Conservation (phyloP, 2,888 invertebrate genomes). For the Heliconius cydno region DNA sequence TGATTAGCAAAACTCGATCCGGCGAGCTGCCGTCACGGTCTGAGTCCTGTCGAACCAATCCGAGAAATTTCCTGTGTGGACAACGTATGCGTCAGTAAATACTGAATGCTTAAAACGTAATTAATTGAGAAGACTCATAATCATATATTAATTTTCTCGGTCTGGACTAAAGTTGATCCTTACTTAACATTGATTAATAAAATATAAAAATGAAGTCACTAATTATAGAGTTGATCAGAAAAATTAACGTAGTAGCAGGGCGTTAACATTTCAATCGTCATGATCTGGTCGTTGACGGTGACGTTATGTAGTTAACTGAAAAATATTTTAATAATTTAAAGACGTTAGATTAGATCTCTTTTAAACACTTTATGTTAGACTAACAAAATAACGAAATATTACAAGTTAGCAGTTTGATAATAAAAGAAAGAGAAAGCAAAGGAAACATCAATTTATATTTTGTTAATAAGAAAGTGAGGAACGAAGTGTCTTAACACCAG, state of each 20-base stretch:
- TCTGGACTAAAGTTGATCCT: constrained; percentile 63
- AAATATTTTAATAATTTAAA: constrained; percentile 13
- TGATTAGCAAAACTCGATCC: constrained; percentile 62
- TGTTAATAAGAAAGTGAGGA: too few species aligned
- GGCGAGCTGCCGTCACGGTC: constrained; percentile 50
- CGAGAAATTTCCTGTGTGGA: constrained; percentile 47
- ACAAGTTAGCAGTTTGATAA: background rate
- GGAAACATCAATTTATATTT: too few species aligned
- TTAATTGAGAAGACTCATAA: constrained; percentile 68
- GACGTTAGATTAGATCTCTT: too few species aligned
- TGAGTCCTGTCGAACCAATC: constrained; percentile 50
- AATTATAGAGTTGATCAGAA: constrained; percentile 50
- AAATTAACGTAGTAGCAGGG: constrained; percentile 56
- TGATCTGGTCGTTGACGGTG: constrained; percentile 71
- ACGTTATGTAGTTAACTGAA: constrained; percentile 70
- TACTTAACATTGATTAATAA: constrained; percentile 66
- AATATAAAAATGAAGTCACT: constrained; percentile 60
- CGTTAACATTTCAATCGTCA: constrained; percentile 74
- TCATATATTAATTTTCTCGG: constrained; percentile 73
- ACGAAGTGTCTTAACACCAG: too few species aligned
- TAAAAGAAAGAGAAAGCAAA: too few species aligned
- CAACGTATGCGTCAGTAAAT: constrained; percentile 51
- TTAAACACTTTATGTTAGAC: background rate
- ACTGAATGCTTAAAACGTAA: constrained; percentile 58
- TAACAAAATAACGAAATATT: background rate